Evolutionary conservation across 2,888 invertebrate genomes (phyloP), one percentile per base, ranked within the genome.

Genomic region (Oscheius sp.): DNA sequence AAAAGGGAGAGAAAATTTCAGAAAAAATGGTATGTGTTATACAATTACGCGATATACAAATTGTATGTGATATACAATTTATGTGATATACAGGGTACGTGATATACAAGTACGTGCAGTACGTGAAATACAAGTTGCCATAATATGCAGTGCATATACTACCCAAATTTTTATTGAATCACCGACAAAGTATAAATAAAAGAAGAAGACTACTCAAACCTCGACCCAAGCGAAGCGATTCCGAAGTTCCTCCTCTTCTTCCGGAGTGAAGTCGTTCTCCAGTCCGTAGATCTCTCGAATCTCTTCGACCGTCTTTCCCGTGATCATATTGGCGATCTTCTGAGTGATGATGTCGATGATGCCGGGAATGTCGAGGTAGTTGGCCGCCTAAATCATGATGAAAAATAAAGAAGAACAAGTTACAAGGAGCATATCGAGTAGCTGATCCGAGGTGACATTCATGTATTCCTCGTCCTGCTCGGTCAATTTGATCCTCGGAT

Each of bases 311-410:
- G 41, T 44, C 6, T 59, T 38, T 14, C 44, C 59, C 8, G 24
- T 22, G 44, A 20, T 20, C 59, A 59, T 59, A n/a, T 59, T 41
- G 44, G 59, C 59, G 24, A 59, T 59, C n/a, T 59, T 59, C 59
- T 59, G 59, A 17, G 59, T 59, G 44, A 59, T 59, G 41, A 59
- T 59, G 28, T 59, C 59, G 44, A 38, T 38, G 26, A 59, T 8
- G 6, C 59, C 59, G 9, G 41, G 59, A 30, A 59, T 59, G 28
- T 59, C 59, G 12, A 59, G 59, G 44, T 28, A 59, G 28, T 59
- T 44, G 20, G 59, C 38, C 12, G 8, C 59, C 59, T 59, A 28
- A 41, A 20, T 20, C 17, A 3, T 54, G 9, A 28, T 6, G 2
- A 9, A n/a, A 5, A 47, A 41, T 41, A 41, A 2, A 26, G 22